Percentiles rank a stretch among this genome's conserved stretches.
These are phyloP conservation scores for Pipistrellus nathusii DNA, from an alignment of 2,797 vertebrate genomes.

Conservation along the genomic window DNA sequence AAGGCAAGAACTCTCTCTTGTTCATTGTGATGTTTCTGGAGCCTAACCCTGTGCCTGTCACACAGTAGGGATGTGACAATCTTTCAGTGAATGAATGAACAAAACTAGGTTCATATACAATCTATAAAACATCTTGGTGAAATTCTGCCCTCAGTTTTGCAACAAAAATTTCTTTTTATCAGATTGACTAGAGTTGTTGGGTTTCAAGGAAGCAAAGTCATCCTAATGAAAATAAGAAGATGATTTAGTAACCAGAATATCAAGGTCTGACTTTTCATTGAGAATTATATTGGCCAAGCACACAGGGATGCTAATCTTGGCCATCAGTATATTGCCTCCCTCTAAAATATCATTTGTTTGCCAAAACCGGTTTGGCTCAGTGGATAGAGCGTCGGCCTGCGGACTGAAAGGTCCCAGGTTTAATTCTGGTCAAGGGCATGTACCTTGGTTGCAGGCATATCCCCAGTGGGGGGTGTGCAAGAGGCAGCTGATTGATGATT, in stretches of 20 bases:
- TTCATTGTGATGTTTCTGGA: background rate
- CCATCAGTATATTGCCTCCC: background rate
- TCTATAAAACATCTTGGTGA: background rate
- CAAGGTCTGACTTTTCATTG: background rate
- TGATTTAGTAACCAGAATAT: background rate
- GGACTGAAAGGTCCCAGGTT: no score
- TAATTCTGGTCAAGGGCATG: no score
- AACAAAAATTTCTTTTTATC: background rate
- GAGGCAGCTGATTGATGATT: no score
- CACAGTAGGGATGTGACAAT: background rate
- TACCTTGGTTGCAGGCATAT: no score
- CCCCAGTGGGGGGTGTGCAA: no score
- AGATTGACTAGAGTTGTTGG: background rate
- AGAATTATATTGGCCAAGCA: background rate
- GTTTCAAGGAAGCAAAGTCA: background rate
- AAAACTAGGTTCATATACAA: background rate
- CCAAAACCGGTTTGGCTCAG: no score
- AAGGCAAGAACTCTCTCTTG: background rate
- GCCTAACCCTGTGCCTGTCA: background rate
- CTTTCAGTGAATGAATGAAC: constrained; percentile 4
- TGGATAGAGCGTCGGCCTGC: no score
- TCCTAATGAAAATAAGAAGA: background rate
- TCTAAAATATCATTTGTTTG: background rate
- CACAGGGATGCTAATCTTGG: background rate
- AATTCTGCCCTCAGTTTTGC: background rate